Percentiles rank a stretch among this genome's conserved stretches.
phyloP scores from a whole-genome alignment of 2,888 invertebrate species.

The Platycheirus albimanus region DNA sequence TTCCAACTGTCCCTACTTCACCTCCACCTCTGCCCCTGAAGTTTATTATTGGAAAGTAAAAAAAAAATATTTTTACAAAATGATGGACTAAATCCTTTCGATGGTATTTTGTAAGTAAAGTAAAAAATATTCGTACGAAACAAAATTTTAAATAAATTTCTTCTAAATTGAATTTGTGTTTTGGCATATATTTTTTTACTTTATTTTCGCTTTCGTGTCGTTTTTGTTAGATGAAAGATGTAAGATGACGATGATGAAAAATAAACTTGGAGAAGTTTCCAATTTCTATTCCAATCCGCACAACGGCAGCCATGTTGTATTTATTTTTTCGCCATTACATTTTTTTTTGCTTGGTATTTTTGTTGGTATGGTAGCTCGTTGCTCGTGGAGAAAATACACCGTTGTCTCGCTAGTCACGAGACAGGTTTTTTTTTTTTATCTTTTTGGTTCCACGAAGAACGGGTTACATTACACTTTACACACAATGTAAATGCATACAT shows the following conservation, averaged over 20 bases:
- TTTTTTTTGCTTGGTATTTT: not conserved
- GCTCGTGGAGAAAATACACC: slow-evolving; percentile 17
- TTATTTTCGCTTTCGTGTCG: slow-evolving; percentile 32
- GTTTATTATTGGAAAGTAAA: slow-evolving; percentile 25
- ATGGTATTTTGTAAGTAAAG: slow-evolving; percentile 58
- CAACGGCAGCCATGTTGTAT: slow-evolving; percentile 63
- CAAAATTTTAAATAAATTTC: slow-evolving; percentile 34
- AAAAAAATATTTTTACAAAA: slow-evolving; percentile 4
- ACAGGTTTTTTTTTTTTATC: slow-evolving; percentile 15
- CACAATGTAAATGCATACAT: not conserved
- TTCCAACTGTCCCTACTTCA: slow-evolving; percentile 9
- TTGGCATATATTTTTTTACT: slow-evolving; percentile 53
- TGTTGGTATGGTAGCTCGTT: too few relatives aligned
- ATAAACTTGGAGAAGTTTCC: slow-evolving; percentile 41
- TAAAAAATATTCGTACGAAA: slow-evolving; percentile 51
- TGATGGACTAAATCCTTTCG: not conserved
- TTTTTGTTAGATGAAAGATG: too few relatives aligned
- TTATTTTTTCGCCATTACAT: slow-evolving; percentile 31
- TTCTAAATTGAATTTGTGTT: slow-evolving; percentile 36
- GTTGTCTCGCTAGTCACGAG: slow-evolving; percentile 6
- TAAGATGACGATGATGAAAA: too few relatives aligned
- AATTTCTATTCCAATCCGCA: too few relatives aligned
- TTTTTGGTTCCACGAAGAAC: not conserved
- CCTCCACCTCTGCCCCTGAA: not conserved
- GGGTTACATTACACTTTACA: not conserved